A percentile compares a stretch with the other conserved stretches of the same genome.
These are phyloP conservation scores for Bembecia ichneumoniformis DNA, from an alignment of 2,888 invertebrate species.

Conservation along the genomic window DNA sequence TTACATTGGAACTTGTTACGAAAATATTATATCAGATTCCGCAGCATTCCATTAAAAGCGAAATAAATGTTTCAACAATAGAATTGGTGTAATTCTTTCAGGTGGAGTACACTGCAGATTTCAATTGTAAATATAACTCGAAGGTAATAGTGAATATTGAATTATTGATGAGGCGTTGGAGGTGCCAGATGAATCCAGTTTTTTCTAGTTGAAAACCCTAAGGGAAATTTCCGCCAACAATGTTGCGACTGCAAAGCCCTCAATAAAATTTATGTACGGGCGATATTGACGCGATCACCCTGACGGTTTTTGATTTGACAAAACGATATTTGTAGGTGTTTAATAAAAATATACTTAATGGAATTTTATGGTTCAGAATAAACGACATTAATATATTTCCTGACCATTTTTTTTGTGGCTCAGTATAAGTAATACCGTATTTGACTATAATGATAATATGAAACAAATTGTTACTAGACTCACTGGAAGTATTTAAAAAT, in stretches of 20 bases:
- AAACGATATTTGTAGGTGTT: slow-evolving; percentile 10
- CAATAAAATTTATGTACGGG: slow-evolving; percentile 51
- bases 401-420: too few relatives aligned
- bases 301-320: slow-evolving; percentile 41
- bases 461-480: too few relatives aligned
- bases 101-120: neutral
- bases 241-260: slow-evolving; percentile 47
- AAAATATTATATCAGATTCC: neutral
- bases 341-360: too few relatives aligned
- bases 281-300: slow-evolving; percentile 42
- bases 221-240: slow-evolving; percentile 56
- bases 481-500: too few relatives aligned
- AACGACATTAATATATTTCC: too few relatives aligned
- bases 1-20: neutral
- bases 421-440: too few relatives aligned
- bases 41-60: neutral
- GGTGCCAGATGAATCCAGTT: slow-evolving; percentile 38
- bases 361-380: too few relatives aligned
- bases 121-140: neutral
- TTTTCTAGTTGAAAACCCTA: slow-evolving; percentile 51
- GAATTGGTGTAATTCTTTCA: neutral
- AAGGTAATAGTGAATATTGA: slow-evolving; percentile 36
- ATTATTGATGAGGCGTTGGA: slow-evolving; percentile 54
- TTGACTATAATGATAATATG: too few relatives aligned
- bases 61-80: neutral